Evolutionary conservation across 2,797 vertebrate species (phyloP), one percentile per base, ranked within the genome.

Genomic region (Lateolabrax maculatus): DNA sequence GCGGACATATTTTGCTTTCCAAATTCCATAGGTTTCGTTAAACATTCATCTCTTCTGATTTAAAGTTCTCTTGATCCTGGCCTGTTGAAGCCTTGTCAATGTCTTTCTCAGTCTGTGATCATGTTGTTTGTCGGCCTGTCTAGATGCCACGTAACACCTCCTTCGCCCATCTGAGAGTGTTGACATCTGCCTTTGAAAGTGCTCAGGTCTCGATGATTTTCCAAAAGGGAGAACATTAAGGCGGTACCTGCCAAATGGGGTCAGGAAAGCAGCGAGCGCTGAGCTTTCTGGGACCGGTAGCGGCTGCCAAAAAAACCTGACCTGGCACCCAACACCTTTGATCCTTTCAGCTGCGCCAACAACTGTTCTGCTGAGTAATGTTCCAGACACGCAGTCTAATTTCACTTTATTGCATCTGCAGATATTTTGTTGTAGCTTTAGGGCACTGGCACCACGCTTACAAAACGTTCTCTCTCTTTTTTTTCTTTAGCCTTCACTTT

Each of bases 341-440:
- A 86, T 86, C 75, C 25, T 1, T 60, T 73, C 51, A 5, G 37
- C 77, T 39, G 25, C n/a, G 31, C 55, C 43, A 60, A 61, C 48
- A 43, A 51, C 34, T 34, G 56, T 29, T 75, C 72, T 75, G 71
- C 55, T 71, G 72, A 82, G 69, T 64, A 58, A 74, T 52, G 68
- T 25, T 55, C 36, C 64, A 3, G 43, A 12, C 44, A 11, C 61
- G 15, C 31, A 9, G 18, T 5, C 6, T 39, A 7, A 51, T 65
- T 72, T 60, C 39, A 15, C 56, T 63, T 16, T 68, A 39, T 66
- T 64, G 56, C 11, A 5, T 79, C 37, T 58, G 72, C 56, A 53
- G 65, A 44, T 23, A 5, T 34, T n/a, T 8, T 29, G 46, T 21
- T 58, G 23, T 46, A 23, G 71, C 71, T 62, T n/a, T 4, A 53